Evolutionary conservation across 2,797 vertebrate genomes (phyloP).

Genomic region (Muscicapa comitata): DNA sequence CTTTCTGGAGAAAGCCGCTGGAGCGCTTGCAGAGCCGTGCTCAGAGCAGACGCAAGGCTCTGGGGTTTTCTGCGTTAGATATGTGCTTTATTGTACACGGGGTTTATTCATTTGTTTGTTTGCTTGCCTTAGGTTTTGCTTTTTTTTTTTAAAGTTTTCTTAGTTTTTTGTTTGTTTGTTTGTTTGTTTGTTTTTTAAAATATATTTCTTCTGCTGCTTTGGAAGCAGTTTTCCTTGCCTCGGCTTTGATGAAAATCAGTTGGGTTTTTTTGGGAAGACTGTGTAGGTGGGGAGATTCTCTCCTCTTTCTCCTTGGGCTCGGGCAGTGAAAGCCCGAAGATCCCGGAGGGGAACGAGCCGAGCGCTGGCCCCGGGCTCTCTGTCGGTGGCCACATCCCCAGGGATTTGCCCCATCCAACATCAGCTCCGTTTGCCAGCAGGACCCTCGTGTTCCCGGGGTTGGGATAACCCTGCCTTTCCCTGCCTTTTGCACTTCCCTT

Average conservation of each 20-base stretch:
- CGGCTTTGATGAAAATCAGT: neutral
- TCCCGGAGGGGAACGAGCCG: neutral
- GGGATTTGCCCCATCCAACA: neutral
- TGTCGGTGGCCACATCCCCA: rapidly evolving
- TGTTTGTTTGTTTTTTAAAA: neutral
- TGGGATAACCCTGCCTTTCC: neutral
- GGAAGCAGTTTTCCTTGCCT: neutral
- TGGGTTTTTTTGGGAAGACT: neutral
- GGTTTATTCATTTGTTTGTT: too few species aligned
- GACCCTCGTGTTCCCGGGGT: neutral
- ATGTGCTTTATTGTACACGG: neutral
- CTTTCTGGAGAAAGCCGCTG: neutral
- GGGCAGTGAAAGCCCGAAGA: neutral
- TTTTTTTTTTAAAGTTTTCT: too few species aligned
- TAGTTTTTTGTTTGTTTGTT: too few species aligned
- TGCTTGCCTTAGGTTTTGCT: too few species aligned
- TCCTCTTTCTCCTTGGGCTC: rapidly evolving
- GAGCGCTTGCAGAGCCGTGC: neutral
- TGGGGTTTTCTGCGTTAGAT: neutral
- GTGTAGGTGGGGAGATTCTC: neutral
- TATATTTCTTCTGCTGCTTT: neutral
- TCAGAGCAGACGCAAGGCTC: neutral
- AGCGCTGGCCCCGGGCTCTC: neutral
- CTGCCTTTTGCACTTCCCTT: neutral
- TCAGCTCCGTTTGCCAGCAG: neutral